Percentiles rank a stretch among this genome's conserved stretches.
phyloP scores from a whole-genome alignment of 2,113 vertebrate genomes.

The Thermophis baileyi region DNA sequence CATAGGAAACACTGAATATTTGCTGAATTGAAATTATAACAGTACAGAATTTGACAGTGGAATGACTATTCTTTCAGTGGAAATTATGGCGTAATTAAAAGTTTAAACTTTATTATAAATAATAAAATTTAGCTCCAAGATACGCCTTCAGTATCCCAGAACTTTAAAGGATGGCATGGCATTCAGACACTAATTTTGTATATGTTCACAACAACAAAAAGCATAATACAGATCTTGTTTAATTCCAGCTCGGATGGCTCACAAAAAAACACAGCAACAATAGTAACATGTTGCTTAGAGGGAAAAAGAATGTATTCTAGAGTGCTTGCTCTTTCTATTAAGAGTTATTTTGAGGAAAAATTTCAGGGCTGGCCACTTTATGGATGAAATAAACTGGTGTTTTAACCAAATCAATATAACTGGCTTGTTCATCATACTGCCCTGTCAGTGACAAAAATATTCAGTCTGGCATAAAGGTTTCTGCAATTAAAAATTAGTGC shows the following conservation, averaged over 20 bases:
- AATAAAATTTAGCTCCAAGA: constrained; percentile 2
- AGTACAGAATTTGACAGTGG: constrained; percentile 27
- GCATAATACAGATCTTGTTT: background rate
- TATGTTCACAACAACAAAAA: background rate
- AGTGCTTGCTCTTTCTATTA: background rate
- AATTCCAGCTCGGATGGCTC: background rate
- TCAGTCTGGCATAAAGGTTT: background rate
- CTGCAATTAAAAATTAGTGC: constrained; percentile 2
- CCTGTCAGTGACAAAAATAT: background rate
- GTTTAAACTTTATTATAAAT: constrained; percentile 25
- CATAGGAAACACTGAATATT: background rate
- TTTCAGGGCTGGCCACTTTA: background rate
- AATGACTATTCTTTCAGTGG: constrained; percentile 44
- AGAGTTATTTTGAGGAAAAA: background rate
- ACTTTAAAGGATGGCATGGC: background rate
- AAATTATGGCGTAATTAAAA: constrained; percentile 29
- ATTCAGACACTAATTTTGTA: background rate
- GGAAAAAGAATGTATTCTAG: background rate
- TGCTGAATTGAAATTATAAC: constrained; percentile 37
- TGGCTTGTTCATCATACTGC: background rate
- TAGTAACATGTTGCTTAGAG: background rate
- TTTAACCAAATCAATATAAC: constrained; percentile 15
- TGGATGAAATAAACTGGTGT: background rate
- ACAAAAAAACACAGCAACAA: background rate
- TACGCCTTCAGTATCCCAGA: background rate